Evolutionary conservation across 2,888 invertebrate genomes (phyloP), one percentile per base, ranked within the genome.

Genomic region (Lapara coniferarum): DNA sequence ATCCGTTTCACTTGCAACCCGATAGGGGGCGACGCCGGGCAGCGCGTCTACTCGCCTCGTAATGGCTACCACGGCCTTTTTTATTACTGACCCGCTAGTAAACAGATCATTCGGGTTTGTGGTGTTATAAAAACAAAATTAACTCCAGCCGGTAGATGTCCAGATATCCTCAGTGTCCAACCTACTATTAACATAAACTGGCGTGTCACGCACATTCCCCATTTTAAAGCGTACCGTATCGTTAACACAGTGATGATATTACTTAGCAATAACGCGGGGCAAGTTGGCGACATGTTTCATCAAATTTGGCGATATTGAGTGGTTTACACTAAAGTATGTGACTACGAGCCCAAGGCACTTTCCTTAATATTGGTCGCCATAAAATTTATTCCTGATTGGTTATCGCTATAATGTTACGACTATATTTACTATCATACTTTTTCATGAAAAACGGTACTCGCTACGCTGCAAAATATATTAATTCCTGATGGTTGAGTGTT

Each of bases 61-160:
- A 92, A 92, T 91, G 89, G 90, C 90, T 87, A 90, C 91, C 88
- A 87, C 91, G 89, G 90, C 91, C 88, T 86, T 91, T 91, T 93
- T 93, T 93, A 93, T 92, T 92, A 93, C 93, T 92, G 91, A 90
- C 91, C 93, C 92, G 92, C 93, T 91, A 93, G 93, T 93, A 93
- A 93, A 93, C 93, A 93, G 93, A 93, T 93, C 93, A 93, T 93
- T 93, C 92, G 90, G 92, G 91, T 92, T 93, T 93, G 93, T 93
- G 93, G 92, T 93, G 93, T 89, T 92, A 93, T 93, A 93, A 93
- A 93, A 93, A 92, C 91, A 89, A 90, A 93, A 93, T 93, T 93
- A 93, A 92, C 91, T 90, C 87, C 84, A 89, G 83, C 87, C 87
- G 86, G 90, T 90, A 85, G 85, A 91, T 90, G 90, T 84, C 88